Base-by-base conservation (phyloP, 2,888 invertebrate species). In the Acrobasis suavella region DNA sequence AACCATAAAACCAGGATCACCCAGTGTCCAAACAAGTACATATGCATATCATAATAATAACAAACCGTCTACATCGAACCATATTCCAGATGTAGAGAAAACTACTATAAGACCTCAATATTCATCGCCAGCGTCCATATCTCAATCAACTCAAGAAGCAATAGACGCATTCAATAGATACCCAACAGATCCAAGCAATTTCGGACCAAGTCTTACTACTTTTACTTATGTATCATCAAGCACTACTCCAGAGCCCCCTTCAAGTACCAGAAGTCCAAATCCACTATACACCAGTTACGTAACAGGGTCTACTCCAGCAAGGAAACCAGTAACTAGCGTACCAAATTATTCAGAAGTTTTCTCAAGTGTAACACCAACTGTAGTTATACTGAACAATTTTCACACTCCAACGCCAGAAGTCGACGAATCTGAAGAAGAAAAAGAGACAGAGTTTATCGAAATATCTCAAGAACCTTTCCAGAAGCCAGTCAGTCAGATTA, bases 381-480 rank as follows among this genome's bases (percentile, higher is more conserved):
- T 93, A 0, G 92, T 92, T 60, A 87, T 93, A 0, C 69, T 92
- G 7, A 85, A 82, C 52, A 84, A 81, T 38, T 81, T 86, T 64
- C 85, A 83, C 62, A 83, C 86, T 10, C 70, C 82, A 0, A 82
- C 87, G 75, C 82, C 90, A 61, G 76, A 81, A 22, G 62, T 76
- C 22, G 76, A 81, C 22, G 62, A 75, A 14, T 66, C 69, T 1
- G 75, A 82, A 6, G 78, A 77, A 66, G 63, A 78, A 2, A 79
- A 82, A 37, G 89, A 90, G 61, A 82, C 88, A 2, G 80, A 89
- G 68, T 92, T 89, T 16, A 87, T 93, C 1, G 91, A 92, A 74
- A 91, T 93, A 71, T 91, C 92, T 14, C 91, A 90, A 79, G 93
- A 92, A 80, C 94, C 83, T 0, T 90, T 87, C 68, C 91, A 93